Evolutionary conservation across 2,797 vertebrate genomes (phyloP), one percentile per base, ranked within the genome.

Genomic region (Melanitta fusca): DNA sequence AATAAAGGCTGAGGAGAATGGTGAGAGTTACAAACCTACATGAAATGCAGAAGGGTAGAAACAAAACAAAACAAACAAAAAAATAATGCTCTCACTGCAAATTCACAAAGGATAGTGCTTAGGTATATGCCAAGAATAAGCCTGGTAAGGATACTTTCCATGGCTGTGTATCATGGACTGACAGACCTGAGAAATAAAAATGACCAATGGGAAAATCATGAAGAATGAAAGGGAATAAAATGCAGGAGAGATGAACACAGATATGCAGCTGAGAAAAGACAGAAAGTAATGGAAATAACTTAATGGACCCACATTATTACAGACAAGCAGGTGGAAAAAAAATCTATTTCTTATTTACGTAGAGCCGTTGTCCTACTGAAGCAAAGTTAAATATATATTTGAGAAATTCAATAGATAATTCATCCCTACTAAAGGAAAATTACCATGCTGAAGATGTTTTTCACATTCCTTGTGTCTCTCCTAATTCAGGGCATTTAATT

Each of bases 401-500:
- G n/a, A 87, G 80, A 94, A 93, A 74, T 81, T 61, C 57, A 65
- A 64, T 27, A 58, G 54, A 58, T 28, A 90, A 86, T 80, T 96
- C n/a, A 54, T 45, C 20, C 28, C 27, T 4, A 14, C 72, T 93
- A 62, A 89, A 89, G 56, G 24, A 88, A 83, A 79, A 91, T 71
- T 92, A 74, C 41, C 61, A 41, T 12, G 24, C 80, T 78, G 43
- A 88, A 88, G 60, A 80, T 93, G 18, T 10, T 85, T 92, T 95
- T 95, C 62, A 16, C 64, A 69, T 94, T 91, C 64, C 22, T 34
- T 94, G 14, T 91, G 80, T 58, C 53, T 88, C 56, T 88, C 43
- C 61, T 96, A 85, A 91, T 86, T 88, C 57, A 61, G 64, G 78
- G 78, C 74, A 36, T 91, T 85, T 61, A 54, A 47, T 70, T 95